These are phyloP conservation scores for Periparus ater DNA, from an alignment of 2,797 vertebrate genomes.

Conservation along the genomic window DNA sequence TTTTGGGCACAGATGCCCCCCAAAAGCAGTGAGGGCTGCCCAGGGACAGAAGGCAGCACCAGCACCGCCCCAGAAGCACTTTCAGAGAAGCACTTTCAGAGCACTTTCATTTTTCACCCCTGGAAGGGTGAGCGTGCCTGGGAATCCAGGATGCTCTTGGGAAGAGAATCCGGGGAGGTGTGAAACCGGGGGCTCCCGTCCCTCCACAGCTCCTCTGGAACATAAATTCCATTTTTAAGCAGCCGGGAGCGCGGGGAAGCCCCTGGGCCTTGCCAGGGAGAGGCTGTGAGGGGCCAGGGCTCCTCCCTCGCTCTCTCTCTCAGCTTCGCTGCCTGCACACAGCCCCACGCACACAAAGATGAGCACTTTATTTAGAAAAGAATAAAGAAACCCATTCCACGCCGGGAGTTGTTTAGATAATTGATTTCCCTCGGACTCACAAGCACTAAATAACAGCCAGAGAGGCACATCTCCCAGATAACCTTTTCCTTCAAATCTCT, in stretches of 20 bases:
- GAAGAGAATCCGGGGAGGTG: not conserved
- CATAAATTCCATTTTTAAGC: rapidly evolving
- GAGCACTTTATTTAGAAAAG: not conserved
- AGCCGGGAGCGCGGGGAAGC: rapidly evolving
- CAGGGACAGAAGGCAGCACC: rapidly evolving
- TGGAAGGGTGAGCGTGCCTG: not conserved
- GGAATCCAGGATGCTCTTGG: rapidly evolving
- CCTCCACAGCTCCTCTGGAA: rapidly evolving
- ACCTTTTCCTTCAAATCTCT: slow-evolving; percentile 48
- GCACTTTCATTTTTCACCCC: no score
- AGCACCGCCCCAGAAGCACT: not conserved
- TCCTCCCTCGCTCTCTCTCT: not conserved
- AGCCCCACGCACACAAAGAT: not conserved
- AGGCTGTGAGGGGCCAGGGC: not conserved
- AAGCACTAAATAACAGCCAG: slow-evolving; percentile 25
- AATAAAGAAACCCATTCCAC: slow-evolving; percentile 42
- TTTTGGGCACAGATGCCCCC: rapidly evolving
- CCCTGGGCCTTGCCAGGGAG: not conserved
- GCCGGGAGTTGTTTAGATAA: slow-evolving; percentile 12
- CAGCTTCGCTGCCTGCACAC: not conserved
- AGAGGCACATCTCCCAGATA: not conserved
- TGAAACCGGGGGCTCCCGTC: not conserved
- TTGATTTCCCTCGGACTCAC: slow-evolving; percentile 58
- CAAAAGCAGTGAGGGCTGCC: not conserved
- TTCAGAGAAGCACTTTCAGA: rapidly evolving